phyloP scores from a whole-genome alignment of 2,797 vertebrate species.

The Hapalemur alaotrensis region DNA sequence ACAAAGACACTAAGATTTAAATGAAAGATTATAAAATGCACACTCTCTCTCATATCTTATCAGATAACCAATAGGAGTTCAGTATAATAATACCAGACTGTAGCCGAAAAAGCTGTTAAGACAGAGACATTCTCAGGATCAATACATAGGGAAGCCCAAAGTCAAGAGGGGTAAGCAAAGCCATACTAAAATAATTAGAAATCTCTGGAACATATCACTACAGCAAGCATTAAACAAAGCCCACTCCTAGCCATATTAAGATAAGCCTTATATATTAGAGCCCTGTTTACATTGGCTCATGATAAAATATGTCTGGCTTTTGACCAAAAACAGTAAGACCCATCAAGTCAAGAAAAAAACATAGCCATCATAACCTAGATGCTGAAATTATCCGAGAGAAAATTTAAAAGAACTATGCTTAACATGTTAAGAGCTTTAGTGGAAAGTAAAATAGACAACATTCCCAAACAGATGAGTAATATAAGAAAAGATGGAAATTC shows the following conservation, averaged over 20 bases:
- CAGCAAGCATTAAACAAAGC: background rate
- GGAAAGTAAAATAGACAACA: background rate
- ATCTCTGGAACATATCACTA: background rate
- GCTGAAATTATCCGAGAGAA: background rate
- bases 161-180: background rate
- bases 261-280: background rate
- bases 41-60: background rate
- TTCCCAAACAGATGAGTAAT: background rate
- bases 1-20: background rate
- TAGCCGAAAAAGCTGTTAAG: background rate
- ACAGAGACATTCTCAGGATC: background rate
- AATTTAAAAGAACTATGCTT: background rate
- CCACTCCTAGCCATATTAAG: background rate
- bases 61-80: background rate
- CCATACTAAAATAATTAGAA: background rate
- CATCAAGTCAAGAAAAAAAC: background rate
- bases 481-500: background rate
- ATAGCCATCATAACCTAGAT: background rate
- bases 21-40: background rate
- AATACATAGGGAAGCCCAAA: background rate
- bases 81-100: background rate
- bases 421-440: background rate
- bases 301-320: background rate
- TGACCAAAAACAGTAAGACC: background rate
- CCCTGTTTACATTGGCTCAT: background rate